Percentiles rank a stretch among this genome's conserved stretches.
Conservation (phyloP, 1,140 invertebrate species). For the Drosophila melanogaster region DNA sequence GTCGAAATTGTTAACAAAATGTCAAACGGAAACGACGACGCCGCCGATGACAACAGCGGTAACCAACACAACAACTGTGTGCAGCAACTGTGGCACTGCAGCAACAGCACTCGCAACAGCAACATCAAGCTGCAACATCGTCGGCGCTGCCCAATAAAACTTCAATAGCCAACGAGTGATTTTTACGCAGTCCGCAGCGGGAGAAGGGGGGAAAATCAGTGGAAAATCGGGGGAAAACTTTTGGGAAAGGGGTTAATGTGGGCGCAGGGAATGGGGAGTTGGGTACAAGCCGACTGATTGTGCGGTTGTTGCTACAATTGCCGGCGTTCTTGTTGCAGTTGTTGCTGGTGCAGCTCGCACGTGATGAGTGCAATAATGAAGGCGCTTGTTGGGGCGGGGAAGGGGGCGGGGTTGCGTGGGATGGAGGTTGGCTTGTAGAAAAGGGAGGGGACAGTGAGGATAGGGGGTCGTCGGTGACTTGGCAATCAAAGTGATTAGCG, state of each 20-base stretch:
- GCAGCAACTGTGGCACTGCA: slow-evolving; percentile 2
- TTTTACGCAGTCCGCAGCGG: slow-evolving; percentile 45
- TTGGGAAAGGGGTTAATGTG: slow-evolving; percentile 22
- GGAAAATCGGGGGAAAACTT: slow-evolving; percentile 11
- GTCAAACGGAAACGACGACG: slow-evolving; percentile 75
- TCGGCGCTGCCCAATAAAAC: slow-evolving; percentile 72
- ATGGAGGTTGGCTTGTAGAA: not conserved
- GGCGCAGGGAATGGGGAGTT: not conserved
- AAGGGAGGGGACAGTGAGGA: too few relatives aligned
- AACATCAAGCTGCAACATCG: slow-evolving; percentile 7
- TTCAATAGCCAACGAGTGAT: slow-evolving; percentile 66
- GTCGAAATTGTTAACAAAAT: slow-evolving; percentile 83
- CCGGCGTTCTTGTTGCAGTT: slow-evolving; percentile 59
- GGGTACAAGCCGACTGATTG: slow-evolving; percentile 54
- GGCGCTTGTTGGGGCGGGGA: slow-evolving; percentile 1
- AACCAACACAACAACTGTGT: slow-evolving; percentile 16
- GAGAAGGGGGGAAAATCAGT: slow-evolving; percentile 9
- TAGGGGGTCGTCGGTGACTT: slow-evolving; percentile 32
- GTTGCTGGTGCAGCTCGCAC: slow-evolving; percentile 48
- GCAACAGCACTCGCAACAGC: slow-evolving; percentile 10
- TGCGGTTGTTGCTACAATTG: slow-evolving; percentile 80
- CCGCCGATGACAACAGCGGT: slow-evolving; percentile 43
- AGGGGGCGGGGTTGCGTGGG: not conserved
- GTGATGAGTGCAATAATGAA: slow-evolving; percentile 66
- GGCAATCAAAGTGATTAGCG: slow-evolving; percentile 54